These are phyloP conservation scores for Aporrectodea caliginosa DNA, from an alignment of 1,140 invertebrate species.

Conservation along the genomic window DNA sequence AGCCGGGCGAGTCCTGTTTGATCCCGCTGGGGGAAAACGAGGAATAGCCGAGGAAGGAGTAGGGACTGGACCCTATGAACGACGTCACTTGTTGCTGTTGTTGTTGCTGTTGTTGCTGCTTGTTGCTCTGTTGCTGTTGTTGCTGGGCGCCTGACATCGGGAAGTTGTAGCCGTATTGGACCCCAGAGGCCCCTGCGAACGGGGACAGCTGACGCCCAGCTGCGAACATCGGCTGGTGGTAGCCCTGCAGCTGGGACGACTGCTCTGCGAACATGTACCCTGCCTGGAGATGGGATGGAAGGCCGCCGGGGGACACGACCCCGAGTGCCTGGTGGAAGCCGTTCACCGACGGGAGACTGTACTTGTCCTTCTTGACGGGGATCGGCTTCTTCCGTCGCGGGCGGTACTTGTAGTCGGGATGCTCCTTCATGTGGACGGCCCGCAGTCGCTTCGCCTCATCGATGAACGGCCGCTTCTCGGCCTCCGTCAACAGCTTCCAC, in stretches of 20 bases:
- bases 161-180: background rate
- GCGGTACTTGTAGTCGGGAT: conserved; percentile 97
- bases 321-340: background rate
- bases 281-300: background rate
- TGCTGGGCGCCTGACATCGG: background rate
- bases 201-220: background rate
- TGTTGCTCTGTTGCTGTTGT: background rate
- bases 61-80: no score
- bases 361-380: conserved; percentile 10
- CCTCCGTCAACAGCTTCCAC: conserved; percentile 93
- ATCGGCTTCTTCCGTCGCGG: conserved; percentile 60
- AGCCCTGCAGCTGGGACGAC: background rate
- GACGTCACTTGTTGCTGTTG: no score
- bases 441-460: conserved; percentile 96
- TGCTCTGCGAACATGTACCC: background rate
- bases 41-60: background rate
- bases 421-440: conserved; percentile 98
- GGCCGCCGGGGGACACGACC: background rate
- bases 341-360: background rate
- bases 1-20: background rate
- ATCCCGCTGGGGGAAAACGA: background rate
- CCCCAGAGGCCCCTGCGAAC: no score
- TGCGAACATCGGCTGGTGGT: background rate
- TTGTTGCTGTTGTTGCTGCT: background rate
- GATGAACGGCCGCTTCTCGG: conserved; percentile 96